A percentile compares a stretch with the other conserved stretches of the same genome.
phyloP scores from a whole-genome alignment of 2,113 vertebrate species.

The Corythoichthys haematopterus region DNA sequence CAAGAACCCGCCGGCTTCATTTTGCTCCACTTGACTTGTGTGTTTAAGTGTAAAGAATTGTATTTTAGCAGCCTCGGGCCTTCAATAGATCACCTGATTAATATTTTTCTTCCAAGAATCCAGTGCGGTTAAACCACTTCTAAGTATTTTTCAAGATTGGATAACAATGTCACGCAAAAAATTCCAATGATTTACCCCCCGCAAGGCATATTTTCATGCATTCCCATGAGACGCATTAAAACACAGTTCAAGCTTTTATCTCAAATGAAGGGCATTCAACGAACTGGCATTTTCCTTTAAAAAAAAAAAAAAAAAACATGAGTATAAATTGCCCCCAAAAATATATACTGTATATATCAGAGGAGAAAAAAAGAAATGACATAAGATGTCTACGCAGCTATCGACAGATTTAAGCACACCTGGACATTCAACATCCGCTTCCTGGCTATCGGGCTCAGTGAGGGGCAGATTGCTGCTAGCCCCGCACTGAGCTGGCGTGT shows the following conservation, averaged over 20 bases:
- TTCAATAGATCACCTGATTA: too few species aligned
- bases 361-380: not conserved
- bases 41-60: not conserved
- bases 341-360: not conserved
- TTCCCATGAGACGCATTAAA: too few species aligned
- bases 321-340: too few species aligned
- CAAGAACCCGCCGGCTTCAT: not conserved
- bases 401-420: constrained; percentile 56
- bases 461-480: constrained; percentile 43
- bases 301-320: too few species aligned
- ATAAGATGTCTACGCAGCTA: constrained; percentile 7
- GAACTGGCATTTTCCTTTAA: too few species aligned
- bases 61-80: not conserved
- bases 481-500: constrained; percentile 66
- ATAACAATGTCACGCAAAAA: not conserved
- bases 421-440: constrained; percentile 69
- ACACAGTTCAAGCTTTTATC: too few species aligned
- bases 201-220: too few species aligned
- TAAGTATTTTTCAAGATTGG: not conserved
- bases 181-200: too few species aligned
- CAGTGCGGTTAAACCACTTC: not conserved
- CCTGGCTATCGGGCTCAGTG: constrained; percentile 58
- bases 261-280: too few species aligned
- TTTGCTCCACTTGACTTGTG: not conserved
- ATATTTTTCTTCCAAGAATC: too few species aligned